These are phyloP conservation scores for Mantis religiosa DNA, from an alignment of 2,888 invertebrate genomes.

Conservation along the genomic window DNA sequence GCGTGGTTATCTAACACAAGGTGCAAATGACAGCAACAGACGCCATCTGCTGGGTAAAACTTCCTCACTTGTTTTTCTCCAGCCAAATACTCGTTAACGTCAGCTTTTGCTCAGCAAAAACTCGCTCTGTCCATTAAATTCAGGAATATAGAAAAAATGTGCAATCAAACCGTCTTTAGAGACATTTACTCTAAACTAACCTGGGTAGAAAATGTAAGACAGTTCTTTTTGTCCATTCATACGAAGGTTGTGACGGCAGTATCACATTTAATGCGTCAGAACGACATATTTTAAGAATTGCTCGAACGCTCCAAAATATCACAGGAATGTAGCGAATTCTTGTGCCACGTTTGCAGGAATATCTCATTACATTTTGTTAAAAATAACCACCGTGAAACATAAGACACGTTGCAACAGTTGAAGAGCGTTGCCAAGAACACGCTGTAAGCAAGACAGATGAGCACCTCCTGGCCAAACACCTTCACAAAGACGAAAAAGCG, in stretches of 20 bases:
- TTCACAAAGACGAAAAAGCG: no score
- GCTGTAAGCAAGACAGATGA: not conserved
- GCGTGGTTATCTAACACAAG: not conserved
- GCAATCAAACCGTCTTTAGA: no score
- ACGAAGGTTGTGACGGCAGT: no score
- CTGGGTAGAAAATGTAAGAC: no score
- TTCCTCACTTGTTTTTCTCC: not conserved
- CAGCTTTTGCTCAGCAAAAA: no score
- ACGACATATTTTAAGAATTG: no score
- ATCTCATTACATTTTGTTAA: not conserved
- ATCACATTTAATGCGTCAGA: no score
- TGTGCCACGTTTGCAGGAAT: not conserved
- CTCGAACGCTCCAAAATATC: not conserved
- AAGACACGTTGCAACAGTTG: not conserved
- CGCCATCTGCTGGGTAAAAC: not conserved
- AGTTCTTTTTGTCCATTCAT: no score
- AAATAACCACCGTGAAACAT: not conserved
- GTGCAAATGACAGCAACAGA: not conserved
- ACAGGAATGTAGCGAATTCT: not conserved
- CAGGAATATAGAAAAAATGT: no score
- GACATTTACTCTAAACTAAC: no score
- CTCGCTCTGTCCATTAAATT: no score
- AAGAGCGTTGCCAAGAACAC: not conserved
- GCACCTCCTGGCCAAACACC: not conserved
- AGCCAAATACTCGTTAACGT: no score